Evolutionary conservation across 1,140 invertebrate genomes (phyloP).

Genomic region (Theocolax elegans): DNA sequence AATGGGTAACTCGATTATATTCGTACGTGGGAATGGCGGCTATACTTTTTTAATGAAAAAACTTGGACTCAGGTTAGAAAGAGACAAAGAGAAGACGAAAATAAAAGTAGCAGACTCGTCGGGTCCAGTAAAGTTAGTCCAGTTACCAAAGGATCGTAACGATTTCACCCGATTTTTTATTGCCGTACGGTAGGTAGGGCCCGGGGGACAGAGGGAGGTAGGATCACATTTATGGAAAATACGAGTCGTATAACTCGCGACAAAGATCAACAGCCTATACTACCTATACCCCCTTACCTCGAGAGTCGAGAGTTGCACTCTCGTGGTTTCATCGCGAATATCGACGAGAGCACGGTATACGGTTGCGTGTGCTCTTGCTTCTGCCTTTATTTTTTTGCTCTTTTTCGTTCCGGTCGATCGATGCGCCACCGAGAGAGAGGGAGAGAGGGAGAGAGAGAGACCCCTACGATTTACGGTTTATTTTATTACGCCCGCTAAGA

Average conservation of each 20-base stretch:
- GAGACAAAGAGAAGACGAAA: not conserved
- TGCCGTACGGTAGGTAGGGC: not conserved
- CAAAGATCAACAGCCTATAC: conserved; percentile 28
- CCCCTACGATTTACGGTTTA: conserved; percentile 35
- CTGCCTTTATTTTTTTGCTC: not conserved
- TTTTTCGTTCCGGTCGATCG: conserved; percentile 21
- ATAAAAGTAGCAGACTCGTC: not conserved
- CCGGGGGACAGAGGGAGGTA: too few relatives aligned
- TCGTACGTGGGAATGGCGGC: not conserved
- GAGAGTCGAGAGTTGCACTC: too few relatives aligned
- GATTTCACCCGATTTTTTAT: conserved; percentile 31
- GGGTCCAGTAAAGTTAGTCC: conserved; percentile 6
- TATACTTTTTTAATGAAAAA: conserved; percentile 34
- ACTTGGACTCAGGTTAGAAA: not conserved
- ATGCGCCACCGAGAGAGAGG: not conserved
- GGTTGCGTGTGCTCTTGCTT: not conserved
- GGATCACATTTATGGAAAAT: conserved; percentile 37
- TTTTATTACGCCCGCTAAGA: conserved; percentile 34
- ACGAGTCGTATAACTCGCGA: conserved; percentile 16
- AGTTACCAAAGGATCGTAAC: not conserved
- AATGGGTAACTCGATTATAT: conserved; percentile 23
- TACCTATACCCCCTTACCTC: not conserved
- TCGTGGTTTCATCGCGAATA: conserved; percentile 31
- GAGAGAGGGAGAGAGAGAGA: too few relatives aligned
- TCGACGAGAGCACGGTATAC: not conserved